Percentiles rank a stretch among this genome's conserved stretches.
Evolutionary conservation across 2,113 vertebrate genomes (phyloP).

Genomic region (Cacatua alba): DNA sequence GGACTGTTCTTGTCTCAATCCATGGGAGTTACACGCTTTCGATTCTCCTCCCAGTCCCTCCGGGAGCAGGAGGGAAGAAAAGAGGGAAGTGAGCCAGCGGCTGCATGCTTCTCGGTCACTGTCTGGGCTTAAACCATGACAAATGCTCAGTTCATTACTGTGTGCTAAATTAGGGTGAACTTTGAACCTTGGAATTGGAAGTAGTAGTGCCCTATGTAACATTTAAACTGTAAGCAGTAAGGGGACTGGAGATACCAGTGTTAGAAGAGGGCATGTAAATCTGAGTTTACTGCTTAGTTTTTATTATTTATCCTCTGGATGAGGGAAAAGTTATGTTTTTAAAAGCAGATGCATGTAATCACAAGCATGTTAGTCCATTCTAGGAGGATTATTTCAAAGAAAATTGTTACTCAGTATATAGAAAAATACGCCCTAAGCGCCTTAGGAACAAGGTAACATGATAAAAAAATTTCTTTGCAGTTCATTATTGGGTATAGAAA

Average conservation of each 20-base stretch:
- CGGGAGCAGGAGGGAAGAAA: no score
- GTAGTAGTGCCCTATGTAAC: background rate
- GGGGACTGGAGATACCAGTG: background rate
- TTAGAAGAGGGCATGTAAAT: background rate
- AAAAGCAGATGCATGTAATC: background rate
- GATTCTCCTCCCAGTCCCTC: background rate
- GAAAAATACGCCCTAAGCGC: background rate
- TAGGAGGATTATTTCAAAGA: background rate
- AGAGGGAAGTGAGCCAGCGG: no score
- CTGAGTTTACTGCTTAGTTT: background rate
- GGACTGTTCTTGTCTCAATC: background rate
- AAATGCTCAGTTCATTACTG: no score
- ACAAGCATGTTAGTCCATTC: accelerated
- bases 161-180: background rate
- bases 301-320: background rate
- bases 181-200: background rate
- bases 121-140: no score
- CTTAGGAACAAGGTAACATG: background rate
- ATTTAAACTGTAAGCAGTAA: background rate
- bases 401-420: background rate
- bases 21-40: background rate
- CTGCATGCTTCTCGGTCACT: no score
- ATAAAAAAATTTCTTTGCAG: background rate
- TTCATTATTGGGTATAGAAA: background rate
- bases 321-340: background rate